Percentiles rank a stretch among this genome's conserved stretches.
Conservation (phyloP, 2,113 vertebrate species). For the Malurus cyaneus region DNA sequence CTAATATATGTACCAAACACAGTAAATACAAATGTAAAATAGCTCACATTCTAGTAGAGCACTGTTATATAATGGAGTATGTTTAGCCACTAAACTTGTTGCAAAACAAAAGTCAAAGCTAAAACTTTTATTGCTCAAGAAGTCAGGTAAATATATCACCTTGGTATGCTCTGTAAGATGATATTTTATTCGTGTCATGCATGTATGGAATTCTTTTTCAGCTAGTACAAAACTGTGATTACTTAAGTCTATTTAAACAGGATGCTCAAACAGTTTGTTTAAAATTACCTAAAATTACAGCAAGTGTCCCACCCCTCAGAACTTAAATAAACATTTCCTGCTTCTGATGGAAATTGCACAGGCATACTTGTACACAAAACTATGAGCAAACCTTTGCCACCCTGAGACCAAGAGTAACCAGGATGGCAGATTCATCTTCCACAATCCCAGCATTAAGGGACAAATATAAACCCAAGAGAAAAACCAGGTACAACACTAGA, state of each 20-base stretch:
- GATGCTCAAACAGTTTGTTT: conserved; percentile 89
- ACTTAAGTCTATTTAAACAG: conserved; percentile 83
- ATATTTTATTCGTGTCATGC: conserved; percentile 18
- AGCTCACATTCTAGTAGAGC: not conserved
- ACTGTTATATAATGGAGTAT: not conserved
- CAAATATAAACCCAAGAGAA: not conserved
- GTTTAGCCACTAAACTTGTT: not conserved
- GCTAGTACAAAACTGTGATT: conserved; percentile 50
- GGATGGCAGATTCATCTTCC: not conserved
- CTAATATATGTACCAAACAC: not conserved
- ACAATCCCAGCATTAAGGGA: not conserved
- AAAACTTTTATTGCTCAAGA: not conserved
- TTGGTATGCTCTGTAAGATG: conserved; percentile 18
- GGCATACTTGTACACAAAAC: conserved; percentile 28
- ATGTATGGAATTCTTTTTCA: conserved; percentile 40
- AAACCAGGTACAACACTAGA: not conserved
- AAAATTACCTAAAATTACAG: conserved; percentile 81
- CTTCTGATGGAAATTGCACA: conserved; percentile 76
- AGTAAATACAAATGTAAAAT: not conserved
- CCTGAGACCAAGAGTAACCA: not conserved
- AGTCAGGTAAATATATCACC: not conserved
- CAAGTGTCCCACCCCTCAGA: conserved; percentile 82
- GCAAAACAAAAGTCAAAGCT: not conserved
- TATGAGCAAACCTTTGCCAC: not conserved
- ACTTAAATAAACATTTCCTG: conserved; percentile 90